Base-by-base conservation (phyloP, 23 tunicate genomes). In the Botrylloides violaceus region DNA sequence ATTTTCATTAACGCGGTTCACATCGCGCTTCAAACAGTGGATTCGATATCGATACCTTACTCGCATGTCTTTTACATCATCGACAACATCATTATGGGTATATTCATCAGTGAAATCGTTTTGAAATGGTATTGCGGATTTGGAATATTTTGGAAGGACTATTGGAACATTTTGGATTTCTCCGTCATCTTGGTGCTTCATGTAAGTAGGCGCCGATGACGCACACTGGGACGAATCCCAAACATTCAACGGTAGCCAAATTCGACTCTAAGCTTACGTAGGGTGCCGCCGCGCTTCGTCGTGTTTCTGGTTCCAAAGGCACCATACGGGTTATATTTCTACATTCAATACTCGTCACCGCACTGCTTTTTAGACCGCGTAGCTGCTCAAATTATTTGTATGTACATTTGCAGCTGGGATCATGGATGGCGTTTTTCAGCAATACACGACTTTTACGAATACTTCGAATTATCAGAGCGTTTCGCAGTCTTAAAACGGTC, bases 91-190 rank as follows among this genome's bases (percentile, higher is more conserved):
- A 79, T 90, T 34, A 79, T 83, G 81, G 97, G 90, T 6, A 83
- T 90, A 12, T 83, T 90, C 35, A 80, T 83, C 27, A 70, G 85
- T 32, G 97, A 90, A 68, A 90, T 90, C 29, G 53, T 90, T 2
- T 68, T 83, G 29, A 90, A 90, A 58, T 90, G 97, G 97, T 90
- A 90, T 78, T 66, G 85, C 62, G 87, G 87, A 15, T 90, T 90
- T 66, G 64, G 59, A 29, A 66, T 83, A n/a, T 90, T 90, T 39
- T 90, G 97, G 97, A 90, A 80, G 65, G 90, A 90, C 36, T 85
- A 80, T 34, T 90, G 97, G 97, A 90, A 90, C 66, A 81, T 90
- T 43, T 34, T 80, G 29, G 97, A 90, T 56, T 90, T 90, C 35
- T 58, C 78, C 4, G 79, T 90, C 21, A 78, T 90, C 0, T 76